phyloP scores from a whole-genome alignment of 2,888 invertebrate genomes.

The Micropterix aruncella region DNA sequence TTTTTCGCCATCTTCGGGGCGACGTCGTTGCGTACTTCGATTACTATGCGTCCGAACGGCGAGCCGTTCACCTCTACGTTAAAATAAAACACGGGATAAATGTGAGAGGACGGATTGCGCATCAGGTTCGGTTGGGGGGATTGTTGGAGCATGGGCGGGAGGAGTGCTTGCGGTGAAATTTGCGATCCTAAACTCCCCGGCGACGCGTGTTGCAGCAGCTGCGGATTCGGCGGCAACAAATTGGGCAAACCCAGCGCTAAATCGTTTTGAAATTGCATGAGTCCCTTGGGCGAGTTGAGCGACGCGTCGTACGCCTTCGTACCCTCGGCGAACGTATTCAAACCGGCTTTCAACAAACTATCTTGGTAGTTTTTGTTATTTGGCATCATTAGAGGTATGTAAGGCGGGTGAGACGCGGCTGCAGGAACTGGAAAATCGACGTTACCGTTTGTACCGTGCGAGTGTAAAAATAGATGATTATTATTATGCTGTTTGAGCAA shows the following conservation, averaged over 20 bases:
- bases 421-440: constrained; percentile 20
- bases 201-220: constrained; percentile 3
- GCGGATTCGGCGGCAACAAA: constrained; percentile 14
- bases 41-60: constrained; percentile 56
- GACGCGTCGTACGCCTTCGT: constrained; percentile 15
- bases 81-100: constrained; percentile 61
- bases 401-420: constrained; percentile 18
- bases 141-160: constrained; percentile 16
- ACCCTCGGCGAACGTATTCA: constrained; percentile 5
- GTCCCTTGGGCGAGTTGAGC: constrained; percentile 18
- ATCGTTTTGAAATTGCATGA: constrained; percentile 21
- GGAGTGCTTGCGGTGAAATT: constrained; percentile 12
- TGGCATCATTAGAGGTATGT: constrained; percentile 15
- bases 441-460: constrained; percentile 13
- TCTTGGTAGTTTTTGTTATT: constrained; percentile 12
- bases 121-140: constrained; percentile 34
- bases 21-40: constrained; percentile 63
- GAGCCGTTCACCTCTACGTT: constrained; percentile 61
- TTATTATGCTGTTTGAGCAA: constrained; percentile 22
- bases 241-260: constrained; percentile 21
- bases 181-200: constrained; percentile 6
- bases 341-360: constrained; percentile 9
- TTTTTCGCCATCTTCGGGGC: constrained; percentile 74
- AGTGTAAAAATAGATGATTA: constrained; percentile 15
- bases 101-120: constrained; percentile 35